Conservation (phyloP, 2,797 vertebrate genomes). For the Sebastes steindachneri region DNA sequence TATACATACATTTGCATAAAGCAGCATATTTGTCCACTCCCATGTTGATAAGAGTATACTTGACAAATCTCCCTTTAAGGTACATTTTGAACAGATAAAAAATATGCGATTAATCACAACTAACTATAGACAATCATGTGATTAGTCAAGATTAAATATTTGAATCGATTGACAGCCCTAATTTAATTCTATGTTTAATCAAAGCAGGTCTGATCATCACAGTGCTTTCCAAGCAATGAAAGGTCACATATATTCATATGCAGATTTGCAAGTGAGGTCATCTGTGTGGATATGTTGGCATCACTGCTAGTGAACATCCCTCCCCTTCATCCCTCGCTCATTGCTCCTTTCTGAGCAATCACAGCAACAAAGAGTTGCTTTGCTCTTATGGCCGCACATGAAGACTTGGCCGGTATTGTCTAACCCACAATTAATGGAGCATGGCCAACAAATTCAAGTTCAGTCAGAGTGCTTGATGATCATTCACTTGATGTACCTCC, state of each 20-base stretch:
- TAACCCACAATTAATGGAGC: constrained; percentile 20
- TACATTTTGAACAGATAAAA: no score
- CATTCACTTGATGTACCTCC: constrained; percentile 17
- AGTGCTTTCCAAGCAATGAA: neutral
- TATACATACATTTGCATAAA: no score
- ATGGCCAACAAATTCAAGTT: constrained; percentile 18
- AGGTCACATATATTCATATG: neutral
- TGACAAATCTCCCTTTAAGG: no score
- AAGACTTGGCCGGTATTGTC: neutral
- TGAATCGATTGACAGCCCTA: no score
- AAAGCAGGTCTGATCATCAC: neutral
- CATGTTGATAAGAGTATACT: no score
- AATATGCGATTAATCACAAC: no score
- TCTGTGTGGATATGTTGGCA: neutral
- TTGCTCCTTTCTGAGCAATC: constrained; percentile 1
- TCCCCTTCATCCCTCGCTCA: neutral
- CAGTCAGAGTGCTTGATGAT: constrained; percentile 8
- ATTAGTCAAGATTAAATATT: no score
- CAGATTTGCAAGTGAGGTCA: neutral
- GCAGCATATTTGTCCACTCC: no score
- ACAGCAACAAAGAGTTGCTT: neutral
- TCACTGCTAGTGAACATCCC: neutral
- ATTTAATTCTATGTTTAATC: neutral
- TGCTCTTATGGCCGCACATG: neutral
- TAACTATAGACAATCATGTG: no score